Evolutionary conservation across 1,140 invertebrate genomes (phyloP), one percentile per base, ranked within the genome.

Genomic region (Tribolium madens): DNA sequence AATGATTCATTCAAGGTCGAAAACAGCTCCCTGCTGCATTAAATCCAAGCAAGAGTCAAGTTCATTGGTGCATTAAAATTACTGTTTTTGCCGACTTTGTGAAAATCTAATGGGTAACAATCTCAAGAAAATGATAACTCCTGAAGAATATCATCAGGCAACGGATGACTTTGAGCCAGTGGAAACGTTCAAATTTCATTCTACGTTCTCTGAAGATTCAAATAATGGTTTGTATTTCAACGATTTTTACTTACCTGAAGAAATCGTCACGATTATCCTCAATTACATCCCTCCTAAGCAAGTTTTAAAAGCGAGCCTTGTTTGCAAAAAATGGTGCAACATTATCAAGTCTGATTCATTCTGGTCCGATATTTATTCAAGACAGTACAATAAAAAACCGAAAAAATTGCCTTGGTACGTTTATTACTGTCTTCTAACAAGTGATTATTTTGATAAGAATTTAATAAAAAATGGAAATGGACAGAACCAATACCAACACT

Each of bases 401-500:
- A 82, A 82, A 76, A 72, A 69, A 13, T 73, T 84, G 50, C 80
- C 83, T 17, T 84, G 84, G 84, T 83, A 82, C 78, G 76, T 86
- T 1, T 86, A 83, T 77, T 84, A 84, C 71, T 79, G 52, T 26
- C 79, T 81, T 14, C 79, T 84, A 18, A 72, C 79, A 48, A 84
- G 79, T 3, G 77, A 84, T 76, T 75, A 81, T 70, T 84, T 85
- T 69, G 80, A 82, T 69, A 78, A 53, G 64, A 87, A 86, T 81
- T 60, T 86, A 10, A 60, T 87, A 6, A 83, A 83, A 81, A 87
- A 87, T 82, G 80, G 82, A 12, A 85, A 85, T 78, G 86, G 86
- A 5, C 72, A 85, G 74, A 42, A 84, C 7, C 26, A 75, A 15
- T 84, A 82, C 57, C 78, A 84, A 10, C 73, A 86, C 78, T 87